phyloP scores from a whole-genome alignment of 2,797 vertebrate species.

The Etheostoma nigrum region DNA sequence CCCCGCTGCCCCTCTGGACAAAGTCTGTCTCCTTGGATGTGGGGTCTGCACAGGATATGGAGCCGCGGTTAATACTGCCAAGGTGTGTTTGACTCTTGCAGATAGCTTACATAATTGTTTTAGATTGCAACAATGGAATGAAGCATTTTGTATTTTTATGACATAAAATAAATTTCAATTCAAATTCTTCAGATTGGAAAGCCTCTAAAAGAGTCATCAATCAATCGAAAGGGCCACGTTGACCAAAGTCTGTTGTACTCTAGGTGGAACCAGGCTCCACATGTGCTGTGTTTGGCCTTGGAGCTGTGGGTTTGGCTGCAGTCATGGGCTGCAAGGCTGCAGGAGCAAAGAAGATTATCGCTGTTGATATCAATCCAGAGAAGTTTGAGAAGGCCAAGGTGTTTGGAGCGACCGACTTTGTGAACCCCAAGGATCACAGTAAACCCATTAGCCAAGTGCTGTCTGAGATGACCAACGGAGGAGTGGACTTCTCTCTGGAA shows the following conservation, averaged over 20 bases:
- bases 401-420: slow-evolving; percentile 93
- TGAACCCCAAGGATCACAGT: slow-evolving; percentile 90
- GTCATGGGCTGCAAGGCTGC: slow-evolving; percentile 95
- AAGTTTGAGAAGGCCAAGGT: slow-evolving; percentile 91
- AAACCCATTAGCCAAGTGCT: slow-evolving; percentile 91
- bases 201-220: neutral
- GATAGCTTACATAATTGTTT: too few relatives aligned
- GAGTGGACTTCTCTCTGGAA: slow-evolving; percentile 95
- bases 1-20: slow-evolving; percentile 90
- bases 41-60: slow-evolving; percentile 94
- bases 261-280: slow-evolving; percentile 94
- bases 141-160: neutral
- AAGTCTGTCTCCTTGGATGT: slow-evolving; percentile 95
- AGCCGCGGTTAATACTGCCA: slow-evolving; percentile 93
- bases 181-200: neutral
- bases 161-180: neutral
- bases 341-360: slow-evolving; percentile 92
- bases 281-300: slow-evolving; percentile 94
- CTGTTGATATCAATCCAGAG: slow-evolving; percentile 91
- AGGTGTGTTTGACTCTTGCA: slow-evolving; percentile 73
- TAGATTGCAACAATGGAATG: too few relatives aligned
- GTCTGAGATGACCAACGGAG: slow-evolving; percentile 90
- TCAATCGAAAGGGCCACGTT: neutral
- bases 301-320: slow-evolving; percentile 94
- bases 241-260: neutral